A percentile compares a stretch with the other conserved stretches of the same genome.
Conservation (phyloP, 2,888 invertebrate genomes). For the Brassicogethes aeneus region DNA sequence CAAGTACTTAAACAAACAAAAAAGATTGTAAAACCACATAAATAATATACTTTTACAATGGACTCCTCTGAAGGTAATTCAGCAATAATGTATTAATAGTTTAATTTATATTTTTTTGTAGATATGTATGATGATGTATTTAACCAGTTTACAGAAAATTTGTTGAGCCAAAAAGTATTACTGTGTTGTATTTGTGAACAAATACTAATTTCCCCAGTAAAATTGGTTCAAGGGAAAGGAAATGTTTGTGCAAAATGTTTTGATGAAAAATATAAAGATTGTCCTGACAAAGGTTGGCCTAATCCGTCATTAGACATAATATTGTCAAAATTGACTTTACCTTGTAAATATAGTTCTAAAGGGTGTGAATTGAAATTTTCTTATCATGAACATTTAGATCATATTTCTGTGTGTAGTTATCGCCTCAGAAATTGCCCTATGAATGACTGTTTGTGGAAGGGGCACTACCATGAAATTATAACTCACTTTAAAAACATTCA, state of each 20-base stretch:
- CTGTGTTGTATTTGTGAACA: not conserved
- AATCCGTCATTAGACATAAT: no score
- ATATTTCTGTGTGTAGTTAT: slow-evolving; percentile 12
- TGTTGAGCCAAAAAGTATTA: not conserved
- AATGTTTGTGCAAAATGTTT: slow-evolving; percentile 28
- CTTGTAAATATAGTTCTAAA: slow-evolving; percentile 24
- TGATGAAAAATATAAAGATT: slow-evolving; percentile 13
- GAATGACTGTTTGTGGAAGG: slow-evolving; percentile 24
- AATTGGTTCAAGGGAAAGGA: slow-evolving; percentile 18
- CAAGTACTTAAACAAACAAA: no score
- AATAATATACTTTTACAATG: no score
- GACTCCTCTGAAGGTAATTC: no score
- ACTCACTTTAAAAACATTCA: slow-evolving; percentile 28
- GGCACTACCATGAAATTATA: slow-evolving; percentile 22
- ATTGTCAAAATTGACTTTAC: slow-evolving; percentile 22
- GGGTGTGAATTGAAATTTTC: slow-evolving; percentile 21
- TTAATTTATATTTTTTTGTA: no score
- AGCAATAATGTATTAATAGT: no score
- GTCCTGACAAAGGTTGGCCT: slow-evolving; percentile 5
- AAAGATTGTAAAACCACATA: no score
- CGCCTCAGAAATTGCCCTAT: slow-evolving; percentile 14
- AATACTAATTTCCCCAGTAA: not conserved
- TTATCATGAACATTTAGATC: slow-evolving; percentile 10
- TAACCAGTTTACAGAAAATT: not conserved
- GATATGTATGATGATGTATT: not conserved